Evolutionary conservation across 2,888 invertebrate species (phyloP).

Genomic region (Polylopha cassiicola): DNA sequence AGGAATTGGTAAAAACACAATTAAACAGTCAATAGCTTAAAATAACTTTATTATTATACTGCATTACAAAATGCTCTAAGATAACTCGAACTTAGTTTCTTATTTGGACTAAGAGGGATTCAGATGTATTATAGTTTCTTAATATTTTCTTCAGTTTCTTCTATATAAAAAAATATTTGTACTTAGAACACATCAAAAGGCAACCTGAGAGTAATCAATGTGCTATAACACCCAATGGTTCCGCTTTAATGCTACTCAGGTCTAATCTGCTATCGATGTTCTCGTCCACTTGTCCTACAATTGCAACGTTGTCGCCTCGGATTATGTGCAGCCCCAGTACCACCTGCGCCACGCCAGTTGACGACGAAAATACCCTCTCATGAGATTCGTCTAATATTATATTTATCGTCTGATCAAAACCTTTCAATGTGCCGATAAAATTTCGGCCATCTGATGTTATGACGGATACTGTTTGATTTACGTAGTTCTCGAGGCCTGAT

Average conservation of each 20-base stretch:
- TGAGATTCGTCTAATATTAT: conserved; percentile 98
- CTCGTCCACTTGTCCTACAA: conserved; percentile 91
- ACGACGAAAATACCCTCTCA: conserved; percentile 97
- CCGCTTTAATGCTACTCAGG: conserved; percentile 87
- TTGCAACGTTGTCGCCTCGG: conserved; percentile 97
- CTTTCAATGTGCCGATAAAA: conserved; percentile 97
- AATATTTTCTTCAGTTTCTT: no score
- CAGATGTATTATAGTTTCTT: no score
- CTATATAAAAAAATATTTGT: no score
- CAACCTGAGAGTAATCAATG: conserved; percentile 79
- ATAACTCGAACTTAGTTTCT: no score
- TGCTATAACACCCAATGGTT: conserved; percentile 88
- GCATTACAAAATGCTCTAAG: no score
- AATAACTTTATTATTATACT: no score
- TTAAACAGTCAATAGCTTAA: no score
- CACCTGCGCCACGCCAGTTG: conserved; percentile 89
- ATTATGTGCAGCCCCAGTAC: conserved; percentile 98
- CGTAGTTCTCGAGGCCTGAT: conserved; percentile 90
- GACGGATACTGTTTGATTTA: conserved; percentile 94
- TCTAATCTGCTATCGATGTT: conserved; percentile 88
- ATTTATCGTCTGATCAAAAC: conserved; percentile 99
- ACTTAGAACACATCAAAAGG: no score
- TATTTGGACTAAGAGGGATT: no score
- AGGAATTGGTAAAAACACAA: no score
- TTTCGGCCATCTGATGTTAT: conserved; percentile 97